Evolutionary conservation across 2,113 vertebrate species (phyloP), one percentile per base, ranked within the genome.

Genomic region (Clarias macrocephalus): DNA sequence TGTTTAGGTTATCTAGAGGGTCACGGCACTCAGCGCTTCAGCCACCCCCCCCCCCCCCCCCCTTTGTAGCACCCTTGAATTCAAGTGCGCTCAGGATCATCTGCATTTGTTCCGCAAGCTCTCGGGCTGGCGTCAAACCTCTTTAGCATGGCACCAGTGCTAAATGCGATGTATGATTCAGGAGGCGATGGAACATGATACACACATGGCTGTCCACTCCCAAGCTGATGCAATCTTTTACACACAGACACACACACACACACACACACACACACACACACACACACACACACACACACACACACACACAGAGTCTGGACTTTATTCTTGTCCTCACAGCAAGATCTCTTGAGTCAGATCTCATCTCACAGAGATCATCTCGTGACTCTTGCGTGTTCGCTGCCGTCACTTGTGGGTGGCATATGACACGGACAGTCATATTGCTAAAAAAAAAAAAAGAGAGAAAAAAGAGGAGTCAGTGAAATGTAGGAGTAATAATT

Each of bases 271-370:
- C 57, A 59, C 15, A 25, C 73, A n/a, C n/a, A 9, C 59, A 59
- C 54, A 80, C 23, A 63, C 60, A 86, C 48, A 18, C 52, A 82
- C 33, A 25, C 25, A 68, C 75, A 63, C 57, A 86, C 48, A 18
- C 52, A 82, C 56, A 25, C n/a, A 70, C 75, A 63, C 57, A 59
- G 3, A 59, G 19, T 37, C 56, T 42, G 57, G 79, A 62, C 57
- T 81, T 60, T 18, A 33, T 30, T 30, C 77, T 73, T 33, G 65
- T 63, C 76, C 57, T 70, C 83, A 23, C 25, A 56, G 56, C 8
- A 60, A 81, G 16, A 68, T 42, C 65, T 60, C 33, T 48, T 62
- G 86, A 82, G 30, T 87, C 86, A 63, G 19, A 63, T 33, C 85
- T 73, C 65, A 82, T 42, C 56, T 33, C 54, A 2, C 54, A 56